phyloP scores from a whole-genome alignment of 2,113 vertebrate genomes.

The Sterrhoptilus dennistouni region DNA sequence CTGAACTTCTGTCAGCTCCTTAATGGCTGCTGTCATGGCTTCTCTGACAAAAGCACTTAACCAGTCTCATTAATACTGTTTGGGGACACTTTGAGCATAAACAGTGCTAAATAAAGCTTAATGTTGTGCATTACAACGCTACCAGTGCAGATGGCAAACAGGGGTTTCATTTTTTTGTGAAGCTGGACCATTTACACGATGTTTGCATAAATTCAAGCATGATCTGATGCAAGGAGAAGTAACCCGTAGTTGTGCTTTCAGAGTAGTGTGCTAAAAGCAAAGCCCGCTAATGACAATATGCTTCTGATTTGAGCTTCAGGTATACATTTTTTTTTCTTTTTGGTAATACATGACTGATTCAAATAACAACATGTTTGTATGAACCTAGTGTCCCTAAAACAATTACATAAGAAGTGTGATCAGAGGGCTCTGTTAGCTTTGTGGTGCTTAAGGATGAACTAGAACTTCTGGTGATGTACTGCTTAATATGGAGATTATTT shows the following conservation, averaged over 20 bases:
- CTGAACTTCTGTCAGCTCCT: not conserved
- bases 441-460: not conserved
- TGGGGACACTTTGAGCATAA: not conserved
- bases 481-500: not conserved
- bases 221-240: not conserved
- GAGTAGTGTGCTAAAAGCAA: not conserved
- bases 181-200: not conserved
- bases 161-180: constrained; percentile 5
- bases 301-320: not conserved
- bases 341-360: not conserved
- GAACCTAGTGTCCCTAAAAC: not conserved
- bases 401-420: not conserved
- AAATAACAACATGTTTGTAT: not conserved
- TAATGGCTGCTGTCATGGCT: not conserved
- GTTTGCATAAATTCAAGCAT: not conserved
- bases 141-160: not conserved
- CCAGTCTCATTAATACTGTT: not conserved
- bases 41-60: not conserved
- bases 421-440: not conserved
- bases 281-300: not conserved
- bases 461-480: not conserved
- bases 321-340: not conserved
- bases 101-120: not conserved
- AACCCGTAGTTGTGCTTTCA: not conserved
- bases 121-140: not conserved